These are phyloP conservation scores for Heliconius ismenius DNA, from an alignment of 2,888 invertebrate genomes.

Conservation along the genomic window DNA sequence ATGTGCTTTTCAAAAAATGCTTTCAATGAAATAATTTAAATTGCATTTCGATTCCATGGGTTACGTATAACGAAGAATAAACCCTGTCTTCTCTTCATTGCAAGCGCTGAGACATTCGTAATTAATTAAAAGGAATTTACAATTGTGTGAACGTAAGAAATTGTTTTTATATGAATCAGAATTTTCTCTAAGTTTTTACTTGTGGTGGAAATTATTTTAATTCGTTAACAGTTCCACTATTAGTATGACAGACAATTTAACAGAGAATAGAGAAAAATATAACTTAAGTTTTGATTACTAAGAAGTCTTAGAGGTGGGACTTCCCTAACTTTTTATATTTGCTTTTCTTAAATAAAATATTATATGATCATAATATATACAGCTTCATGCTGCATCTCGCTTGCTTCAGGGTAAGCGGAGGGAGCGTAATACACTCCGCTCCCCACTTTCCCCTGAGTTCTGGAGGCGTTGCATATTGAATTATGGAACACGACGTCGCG, in stretches of 20 bases:
- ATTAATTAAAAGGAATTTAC: slow-evolving; percentile 30
- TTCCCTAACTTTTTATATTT: not conserved
- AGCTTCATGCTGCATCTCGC: too few species aligned
- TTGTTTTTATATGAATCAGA: slow-evolving; percentile 9
- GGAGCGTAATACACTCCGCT: too few species aligned
- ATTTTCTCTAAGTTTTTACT: slow-evolving; percentile 16
- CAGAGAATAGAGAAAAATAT: not conserved
- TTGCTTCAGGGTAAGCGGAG: too few species aligned
- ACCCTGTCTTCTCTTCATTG: not conserved
- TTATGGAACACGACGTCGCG: too few species aligned
- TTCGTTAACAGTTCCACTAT: not conserved
- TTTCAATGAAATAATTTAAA: slow-evolving; percentile 9
- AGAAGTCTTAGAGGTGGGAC: not conserved
- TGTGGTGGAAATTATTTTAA: slow-evolving; percentile 11
- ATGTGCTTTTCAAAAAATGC: slow-evolving; percentile 3
- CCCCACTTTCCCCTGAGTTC: too few species aligned
- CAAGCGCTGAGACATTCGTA: slow-evolving; percentile 18
- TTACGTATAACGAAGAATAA: slow-evolving; percentile 5
- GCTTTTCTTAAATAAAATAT: not conserved
- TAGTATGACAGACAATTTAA: not conserved
- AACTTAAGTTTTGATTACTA: not conserved
- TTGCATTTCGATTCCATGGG: slow-evolving; percentile 14
- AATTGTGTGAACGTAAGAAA: slow-evolving; percentile 26
- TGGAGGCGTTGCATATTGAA: too few species aligned
- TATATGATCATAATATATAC: too few species aligned